Evolutionary conservation across 35 echinoderm and acorn worm genomes (phyloP), one percentile per base, ranked within the genome.

Genomic region (Holothuria glaberrima): DNA sequence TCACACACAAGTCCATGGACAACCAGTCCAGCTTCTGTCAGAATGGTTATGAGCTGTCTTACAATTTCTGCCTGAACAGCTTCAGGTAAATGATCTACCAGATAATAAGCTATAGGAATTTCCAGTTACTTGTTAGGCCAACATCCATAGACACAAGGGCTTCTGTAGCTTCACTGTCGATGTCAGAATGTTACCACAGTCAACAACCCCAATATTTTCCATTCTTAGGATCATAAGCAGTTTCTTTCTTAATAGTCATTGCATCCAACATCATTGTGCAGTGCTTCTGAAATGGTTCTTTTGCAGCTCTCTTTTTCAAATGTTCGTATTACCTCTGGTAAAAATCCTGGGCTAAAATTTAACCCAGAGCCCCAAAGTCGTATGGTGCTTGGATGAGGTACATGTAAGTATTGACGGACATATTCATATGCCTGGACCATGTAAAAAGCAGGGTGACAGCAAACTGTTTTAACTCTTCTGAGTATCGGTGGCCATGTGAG

Each of bases 1-100:
- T 88, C 83, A 54, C 91, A 92, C 27, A 88, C 71, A 60, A 92
- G 70, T 30, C 91, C 91, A 80, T 88, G 91, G 45, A 92, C 56
- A 58, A 63, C 69, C 13, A 92, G 31, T 87, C 70, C 91, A 41
- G n/a, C n/a, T n/a, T n/a, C n/a, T n/a, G n/a, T n/a, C n/a, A n/a
- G n/a, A n/a, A n/a, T n/a, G n/a, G n/a, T 64, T 60, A 90, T 90
- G 12, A 90, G 36, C 26, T 90, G 89, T 33, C 65, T 65, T 10
- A 90, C 59, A 31, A 90, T 90, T 66, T 90, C 74, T 21, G 89
- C 89, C 59, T 90, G 89, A 22, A 83, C 31, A 18, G 48, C 88
- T 77, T 21, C 90, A 86, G 80, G 30, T 21, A 92, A 65, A 66
- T 92, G 90, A 73, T 92, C 82, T 68, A 57, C 67, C 66, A 92